Base-by-base conservation (phyloP, 2,888 invertebrate genomes). In the Pollenia amentaria region DNA sequence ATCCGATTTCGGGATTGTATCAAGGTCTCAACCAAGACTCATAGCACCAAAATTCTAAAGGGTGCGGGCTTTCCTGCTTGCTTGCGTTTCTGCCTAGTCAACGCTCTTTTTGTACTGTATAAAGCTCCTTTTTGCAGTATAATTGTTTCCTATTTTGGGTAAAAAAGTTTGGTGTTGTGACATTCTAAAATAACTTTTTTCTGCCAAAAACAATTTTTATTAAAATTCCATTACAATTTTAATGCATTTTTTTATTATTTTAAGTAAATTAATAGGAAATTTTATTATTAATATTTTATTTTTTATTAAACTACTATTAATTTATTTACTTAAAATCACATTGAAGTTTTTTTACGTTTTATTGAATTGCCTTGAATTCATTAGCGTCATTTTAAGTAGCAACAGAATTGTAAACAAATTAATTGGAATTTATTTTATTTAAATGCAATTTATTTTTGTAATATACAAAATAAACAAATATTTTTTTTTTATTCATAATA, bases 401-500 rank as follows among this genome's bases (percentile, higher is more conserved):
- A 48, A 70, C 70, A 79, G 72, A 67, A 81, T 73, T 62, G 77
- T 77, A 85, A 81, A 81, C 77, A 85, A 85, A 85, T 85, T 85
- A 81, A 81, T 81, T 81, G 77, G 77, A 76, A 60, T 85, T 76
- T 69, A 72, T 80, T 79, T 72, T 64, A 55, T 80, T 51, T 69
- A 69, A 51, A 79, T 44, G 48, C 42, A 78, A 73, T 67, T 80
- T 65, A 65, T 46, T 55, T 64, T 14, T 46, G 11, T 46, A 72
- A 46, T 12, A 57, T 48, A 51, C 40, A 12, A 72, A 42, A 60
- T 9, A 67, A 75, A 67, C 53, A 46, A 48, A 16, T 48, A 8
- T 48, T 38, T 48, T 21, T 57, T 38, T 21, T 78, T 48, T 48
- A 67, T 10, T 65, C n/a, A 65, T 29, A 48, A 16, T 48, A 8